These are phyloP conservation scores for Polymixis flavicincta DNA, from an alignment of 2,888 invertebrate genomes.

Conservation along the genomic window DNA sequence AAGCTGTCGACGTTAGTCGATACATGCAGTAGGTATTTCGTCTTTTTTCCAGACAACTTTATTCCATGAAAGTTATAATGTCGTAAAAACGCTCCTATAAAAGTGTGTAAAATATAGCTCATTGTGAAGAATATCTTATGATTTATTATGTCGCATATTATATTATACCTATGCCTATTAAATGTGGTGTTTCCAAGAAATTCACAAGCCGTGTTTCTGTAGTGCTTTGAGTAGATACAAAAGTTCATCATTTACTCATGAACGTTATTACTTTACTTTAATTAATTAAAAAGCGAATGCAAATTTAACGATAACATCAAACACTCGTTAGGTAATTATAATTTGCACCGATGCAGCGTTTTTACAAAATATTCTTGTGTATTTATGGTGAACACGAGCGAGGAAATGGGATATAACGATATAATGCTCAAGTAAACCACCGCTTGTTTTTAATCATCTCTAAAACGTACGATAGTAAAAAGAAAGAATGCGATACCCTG, in stretches of 20 bases:
- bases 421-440: slow-evolving; percentile 21
- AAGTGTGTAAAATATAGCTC: slow-evolving; percentile 52
- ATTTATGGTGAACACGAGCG: slow-evolving; percentile 25
- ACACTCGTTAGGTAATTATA: slow-evolving; percentile 49
- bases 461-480: slow-evolving; percentile 63
- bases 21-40: slow-evolving; percentile 10
- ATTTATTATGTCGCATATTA: slow-evolving; percentile 53
- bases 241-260: slow-evolving; percentile 17
- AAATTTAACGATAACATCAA: slow-evolving; percentile 33
- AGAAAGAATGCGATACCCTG: slow-evolving; percentile 72
- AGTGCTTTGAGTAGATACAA: not conserved
- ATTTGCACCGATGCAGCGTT: slow-evolving; percentile 40
- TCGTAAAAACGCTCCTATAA: slow-evolving; percentile 54
- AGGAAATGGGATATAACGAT: slow-evolving; percentile 25
- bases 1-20: not conserved
- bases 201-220: slow-evolving; percentile 2
- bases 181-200: slow-evolving; percentile 23
- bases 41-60: slow-evolving; percentile 19
- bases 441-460: slow-evolving; percentile 63
- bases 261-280: slow-evolving; percentile 29
- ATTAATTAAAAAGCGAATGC: slow-evolving; percentile 43
- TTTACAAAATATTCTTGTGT: slow-evolving; percentile 30
- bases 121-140: slow-evolving; percentile 49
- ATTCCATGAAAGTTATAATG: slow-evolving; percentile 53
- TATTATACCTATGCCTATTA: slow-evolving; percentile 17